Evolutionary conservation across 2,888 invertebrate species (phyloP).

Genomic region (Sarcophaga variegata): DNA sequence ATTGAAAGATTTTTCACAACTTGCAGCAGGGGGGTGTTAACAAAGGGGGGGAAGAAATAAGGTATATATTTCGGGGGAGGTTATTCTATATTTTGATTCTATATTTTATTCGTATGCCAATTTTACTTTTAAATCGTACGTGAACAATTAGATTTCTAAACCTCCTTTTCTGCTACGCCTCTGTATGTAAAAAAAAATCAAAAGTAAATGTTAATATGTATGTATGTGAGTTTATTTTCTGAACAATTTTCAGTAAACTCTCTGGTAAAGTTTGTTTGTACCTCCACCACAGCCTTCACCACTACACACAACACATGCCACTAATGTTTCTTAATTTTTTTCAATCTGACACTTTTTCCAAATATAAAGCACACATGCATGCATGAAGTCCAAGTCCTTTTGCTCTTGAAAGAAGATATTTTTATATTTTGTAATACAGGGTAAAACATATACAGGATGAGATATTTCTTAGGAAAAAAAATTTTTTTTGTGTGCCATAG

Average conservation of each 20-base stretch:
- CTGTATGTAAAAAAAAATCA: constrained; percentile 14
- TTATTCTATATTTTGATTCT: too few species aligned
- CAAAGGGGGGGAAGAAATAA: neutral
- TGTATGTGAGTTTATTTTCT: constrained; percentile 21
- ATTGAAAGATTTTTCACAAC: constrained; percentile 28
- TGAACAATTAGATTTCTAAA: neutral
- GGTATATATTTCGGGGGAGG: neutral
- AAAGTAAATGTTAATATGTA: constrained; percentile 24
- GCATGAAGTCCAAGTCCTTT: neutral
- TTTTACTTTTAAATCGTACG: too few species aligned
- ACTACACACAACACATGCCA: constrained; percentile 52
- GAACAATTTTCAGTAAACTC: constrained; percentile 52
- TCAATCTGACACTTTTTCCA: constrained; percentile 49
- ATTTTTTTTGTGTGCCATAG: too few species aligned
- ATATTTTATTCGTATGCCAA: too few species aligned
- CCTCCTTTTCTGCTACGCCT: constrained; percentile 32
- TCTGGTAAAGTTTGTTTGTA: constrained; percentile 11
- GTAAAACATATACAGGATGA: too few species aligned
- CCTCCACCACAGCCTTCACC: neutral
- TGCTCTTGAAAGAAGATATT: neutral
- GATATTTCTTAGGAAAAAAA: too few species aligned
- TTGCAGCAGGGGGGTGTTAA: constrained; percentile 16
- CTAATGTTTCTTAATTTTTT: constrained; percentile 45
- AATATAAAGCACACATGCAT: constrained; percentile 4
- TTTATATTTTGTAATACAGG: too few species aligned